Evolutionary conservation across 1,140 invertebrate genomes (phyloP), one percentile per base, ranked within the genome.

Genomic region (Cataglyphis hispanica): DNA sequence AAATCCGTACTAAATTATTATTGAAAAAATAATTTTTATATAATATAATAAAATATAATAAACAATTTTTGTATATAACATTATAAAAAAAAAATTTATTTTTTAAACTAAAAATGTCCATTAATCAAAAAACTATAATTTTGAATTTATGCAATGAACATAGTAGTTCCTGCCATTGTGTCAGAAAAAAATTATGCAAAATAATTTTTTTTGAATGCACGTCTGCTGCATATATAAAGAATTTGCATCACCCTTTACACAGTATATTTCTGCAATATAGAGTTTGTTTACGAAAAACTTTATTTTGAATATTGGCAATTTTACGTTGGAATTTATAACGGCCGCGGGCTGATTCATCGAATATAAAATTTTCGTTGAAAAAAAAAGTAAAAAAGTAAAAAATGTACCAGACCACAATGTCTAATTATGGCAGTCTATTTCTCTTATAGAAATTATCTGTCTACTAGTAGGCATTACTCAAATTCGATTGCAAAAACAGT

Each of bases 251-350:
- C 40, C 19, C 5, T 31, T 83, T 81, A 25, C 34, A 22, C 11
- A 22, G 13, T n/a, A 46, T 50, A 37, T 81, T 70, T 70, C 16
- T 58, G 37, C 27, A 60, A 13, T 4, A 40, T 22, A 25, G 25
- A 74, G 37, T 72, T 83, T 83, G 67, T 83, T 83, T 83, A 74
- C 53, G 27, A 13, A 1, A 74, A 74, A 72, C 37, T 72, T 58
- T 60, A 81, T 58, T 72, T 60, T 74, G 78, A 37, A 83, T 83
- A 83, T 83, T 83, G 67, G 53, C 78, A 83, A 83, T 83, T 83
- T 74, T 83, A 61, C 53, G 37, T 83, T 46, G 78, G 67, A 74
- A 72, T 74, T 40, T 74, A 60, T 43, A 72, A 67, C 56, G 67
- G 78, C 78, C 78, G 78, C 78, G 13, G 78, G 78, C 67, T 83